Evolutionary conservation across 2,113 vertebrate genomes (phyloP), one percentile per base, ranked within the genome.

Genomic region (Leucosticte australis): DNA sequence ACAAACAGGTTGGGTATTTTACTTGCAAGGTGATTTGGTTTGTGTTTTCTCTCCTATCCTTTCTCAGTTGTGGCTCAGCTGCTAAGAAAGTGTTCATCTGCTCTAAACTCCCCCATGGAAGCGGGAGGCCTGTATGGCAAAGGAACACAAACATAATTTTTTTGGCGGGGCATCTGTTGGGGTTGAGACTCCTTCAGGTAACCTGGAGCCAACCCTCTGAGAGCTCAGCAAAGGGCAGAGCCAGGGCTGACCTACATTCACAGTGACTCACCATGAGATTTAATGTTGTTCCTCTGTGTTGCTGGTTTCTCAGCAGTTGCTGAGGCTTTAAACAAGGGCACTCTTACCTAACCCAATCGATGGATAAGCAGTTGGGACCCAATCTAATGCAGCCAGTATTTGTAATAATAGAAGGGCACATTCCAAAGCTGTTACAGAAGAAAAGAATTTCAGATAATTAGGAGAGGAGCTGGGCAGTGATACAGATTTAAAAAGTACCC

Each of bases 401-500:
- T 75, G 69, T 67, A 87, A 69, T 78, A 86, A 77, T 16, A 50
- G 35, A 68, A 78, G 49, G 68, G 77, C 69, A 95, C 87, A 92
- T 96, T 92, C 89, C 89, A 42, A 46, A 85, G 87, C 81, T 73
- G 81, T 84, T 82, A 87, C 31, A 91, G 77, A 84, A 82, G 73
- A 49, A 82, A 84, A 68, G 69, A 64, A 85, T 84, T 92, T 94
- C 56, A 82, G 81, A 73, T 94, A 68, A 95, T 95, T 92, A 94
- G 81, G 64, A 95, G 69, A 92, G 83, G 64, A 94, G 33, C 11
- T 93, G 80, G 83, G 83, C 89, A 90, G 73, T 47, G 89, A 64
- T 75, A 85, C 53, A 92, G 85, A 85, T 73, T 80, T 80, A 0
- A 50, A 63, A 92, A 89, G 68, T 31, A 94, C 56, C 79, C 13